These are phyloP conservation scores for Hassar affinis DNA, from an alignment of 2,113 vertebrate species.

Conservation along the genomic window DNA sequence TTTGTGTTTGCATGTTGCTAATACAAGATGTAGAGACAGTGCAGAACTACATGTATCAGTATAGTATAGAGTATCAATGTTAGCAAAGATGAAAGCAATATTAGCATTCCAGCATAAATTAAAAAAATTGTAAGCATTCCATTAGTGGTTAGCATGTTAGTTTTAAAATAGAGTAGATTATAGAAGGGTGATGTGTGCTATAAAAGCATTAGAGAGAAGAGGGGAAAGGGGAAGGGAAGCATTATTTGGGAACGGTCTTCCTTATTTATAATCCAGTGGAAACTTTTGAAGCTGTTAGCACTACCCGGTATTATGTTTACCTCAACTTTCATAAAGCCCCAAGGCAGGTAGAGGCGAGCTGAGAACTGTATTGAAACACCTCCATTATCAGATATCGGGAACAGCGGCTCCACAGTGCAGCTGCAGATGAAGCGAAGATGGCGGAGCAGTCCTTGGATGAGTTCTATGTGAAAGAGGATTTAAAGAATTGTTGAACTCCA, in stretches of 20 bases:
- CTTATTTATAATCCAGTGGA: conserved; percentile 5
- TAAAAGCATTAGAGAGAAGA: neutral
- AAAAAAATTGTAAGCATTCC: neutral
- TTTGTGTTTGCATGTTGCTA: neutral
- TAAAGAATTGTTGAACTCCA: conserved; percentile 19
- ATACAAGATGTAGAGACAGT: neutral
- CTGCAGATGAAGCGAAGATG: conserved; percentile 7
- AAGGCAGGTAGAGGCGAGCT: conserved; percentile 29
- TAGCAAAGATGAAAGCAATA: no score
- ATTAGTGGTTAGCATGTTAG: neutral
- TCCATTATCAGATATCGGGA: conserved; percentile 18
- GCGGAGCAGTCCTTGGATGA: conserved; percentile 2
- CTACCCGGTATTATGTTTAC: neutral
- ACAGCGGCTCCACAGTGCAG: neutral
- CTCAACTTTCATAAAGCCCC: conserved; percentile 23
- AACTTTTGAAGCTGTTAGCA: neutral
- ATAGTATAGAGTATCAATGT: neutral
- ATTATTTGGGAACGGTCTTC: conserved; percentile 3
- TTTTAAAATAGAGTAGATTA: neutral
- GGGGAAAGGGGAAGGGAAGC: neutral
- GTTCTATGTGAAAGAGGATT: conserved; percentile 27
- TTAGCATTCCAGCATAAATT: neutral
- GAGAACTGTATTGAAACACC: conserved; percentile 5
- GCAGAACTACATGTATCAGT: no score
- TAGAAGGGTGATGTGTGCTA: neutral